Evolutionary conservation across 2,888 invertebrate species (phyloP).

Genomic region (Myopa testacea): DNA sequence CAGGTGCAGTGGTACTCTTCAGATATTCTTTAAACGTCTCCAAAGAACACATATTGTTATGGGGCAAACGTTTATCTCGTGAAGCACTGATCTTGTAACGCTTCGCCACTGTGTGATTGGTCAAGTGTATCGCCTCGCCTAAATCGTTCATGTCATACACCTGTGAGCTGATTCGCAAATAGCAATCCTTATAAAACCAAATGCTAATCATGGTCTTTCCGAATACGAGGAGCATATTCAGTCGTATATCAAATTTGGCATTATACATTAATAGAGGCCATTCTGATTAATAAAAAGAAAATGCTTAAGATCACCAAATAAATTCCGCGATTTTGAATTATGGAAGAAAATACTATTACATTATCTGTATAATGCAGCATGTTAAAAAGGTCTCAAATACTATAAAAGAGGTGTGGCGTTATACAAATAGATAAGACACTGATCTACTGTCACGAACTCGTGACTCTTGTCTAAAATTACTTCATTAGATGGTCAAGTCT

Average conservation of each 20-base stretch:
- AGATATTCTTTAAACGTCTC: slow-evolving; percentile 77
- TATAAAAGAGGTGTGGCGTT: too few species aligned
- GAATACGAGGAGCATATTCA: slow-evolving; percentile 83
- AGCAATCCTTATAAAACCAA: slow-evolving; percentile 89
- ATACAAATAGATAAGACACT: too few species aligned
- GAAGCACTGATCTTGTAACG: slow-evolving; percentile 72
- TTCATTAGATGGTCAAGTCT: too few species aligned
- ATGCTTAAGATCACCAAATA: too few species aligned
- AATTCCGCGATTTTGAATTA: too few species aligned
- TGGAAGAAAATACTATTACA: too few species aligned
- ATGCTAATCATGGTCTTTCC: slow-evolving; percentile 81
- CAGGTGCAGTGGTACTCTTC: slow-evolving; percentile 65
- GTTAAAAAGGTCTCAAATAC: too few species aligned
- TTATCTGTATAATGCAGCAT: too few species aligned
- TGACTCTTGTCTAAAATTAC: too few species aligned
- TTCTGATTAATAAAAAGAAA: slow-evolving; percentile 70
- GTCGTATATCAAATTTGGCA: slow-evolving; percentile 92
- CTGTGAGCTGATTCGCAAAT: slow-evolving; percentile 88
- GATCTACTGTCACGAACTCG: too few species aligned
- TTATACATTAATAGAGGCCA: slow-evolving; percentile 83
- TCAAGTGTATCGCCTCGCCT: slow-evolving; percentile 87
- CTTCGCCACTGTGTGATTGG: slow-evolving; percentile 88
- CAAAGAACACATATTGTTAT: slow-evolving; percentile 87
- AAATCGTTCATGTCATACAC: slow-evolving; percentile 82
- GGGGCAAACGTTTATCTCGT: slow-evolving; percentile 76